Evolutionary conservation across 2,888 invertebrate genomes (phyloP).

Genomic region (Bimastos eiseni): DNA sequence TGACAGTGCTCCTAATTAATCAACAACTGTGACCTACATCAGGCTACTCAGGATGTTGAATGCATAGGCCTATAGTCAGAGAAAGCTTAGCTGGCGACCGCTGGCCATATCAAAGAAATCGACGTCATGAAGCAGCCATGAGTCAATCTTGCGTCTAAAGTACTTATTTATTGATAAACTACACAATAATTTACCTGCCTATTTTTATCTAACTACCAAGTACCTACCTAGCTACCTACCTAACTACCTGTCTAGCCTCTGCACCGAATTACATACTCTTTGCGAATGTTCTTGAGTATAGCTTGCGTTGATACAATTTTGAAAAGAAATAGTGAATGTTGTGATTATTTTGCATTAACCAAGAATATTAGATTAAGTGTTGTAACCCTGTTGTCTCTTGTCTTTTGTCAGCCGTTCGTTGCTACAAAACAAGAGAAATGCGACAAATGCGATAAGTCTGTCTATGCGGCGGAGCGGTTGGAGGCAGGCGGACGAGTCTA

Average conservation of each 20-base stretch:
- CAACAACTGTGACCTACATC: neutral
- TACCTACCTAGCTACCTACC: neutral
- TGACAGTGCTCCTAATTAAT: neutral
- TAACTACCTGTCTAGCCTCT: neutral
- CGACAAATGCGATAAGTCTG: constrained; percentile 56
- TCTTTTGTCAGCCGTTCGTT: neutral
- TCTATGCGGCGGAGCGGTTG: constrained; percentile 58
- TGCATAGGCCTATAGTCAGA: neutral
- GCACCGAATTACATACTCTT: neutral
- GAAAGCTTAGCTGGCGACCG: too few relatives aligned
- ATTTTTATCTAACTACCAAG: too few relatives aligned
- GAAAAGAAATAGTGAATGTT: neutral
- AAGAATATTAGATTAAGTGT: neutral
- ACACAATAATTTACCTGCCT: too few relatives aligned
- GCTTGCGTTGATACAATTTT: too few relatives aligned
- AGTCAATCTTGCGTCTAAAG: too few relatives aligned
- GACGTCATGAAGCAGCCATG: too few relatives aligned
- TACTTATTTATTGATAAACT: too few relatives aligned
- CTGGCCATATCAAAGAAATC: too few relatives aligned
- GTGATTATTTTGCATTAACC: neutral
- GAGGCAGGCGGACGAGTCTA: constrained; percentile 58
- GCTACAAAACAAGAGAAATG: constrained; percentile 53
- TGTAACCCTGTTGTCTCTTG: neutral
- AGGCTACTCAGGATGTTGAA: neutral
- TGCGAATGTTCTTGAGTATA: too few relatives aligned